Percentiles rank a stretch among this genome's conserved stretches.
phyloP scores from a whole-genome alignment of 2,113 vertebrate genomes.

The Oenanthe oenanthe region DNA sequence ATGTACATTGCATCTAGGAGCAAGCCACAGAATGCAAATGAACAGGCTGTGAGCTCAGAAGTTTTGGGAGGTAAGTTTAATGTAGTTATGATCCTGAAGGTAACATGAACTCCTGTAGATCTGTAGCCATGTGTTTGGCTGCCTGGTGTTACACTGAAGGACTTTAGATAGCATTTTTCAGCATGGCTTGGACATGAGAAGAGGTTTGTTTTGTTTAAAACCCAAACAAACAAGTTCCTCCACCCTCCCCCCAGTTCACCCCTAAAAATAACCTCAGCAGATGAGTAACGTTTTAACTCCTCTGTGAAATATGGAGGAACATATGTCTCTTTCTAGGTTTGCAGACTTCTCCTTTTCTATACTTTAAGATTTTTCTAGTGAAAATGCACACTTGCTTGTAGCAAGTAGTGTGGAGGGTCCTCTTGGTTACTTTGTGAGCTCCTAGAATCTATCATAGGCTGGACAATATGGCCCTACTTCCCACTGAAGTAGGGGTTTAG shows the following conservation, averaged over 20 bases:
- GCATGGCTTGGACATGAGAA: background rate
- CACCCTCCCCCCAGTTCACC: rapidly evolving
- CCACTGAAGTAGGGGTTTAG: background rate
- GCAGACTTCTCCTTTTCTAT: background rate
- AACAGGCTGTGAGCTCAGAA: background rate
- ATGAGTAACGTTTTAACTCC: background rate
- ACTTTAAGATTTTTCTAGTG: background rate
- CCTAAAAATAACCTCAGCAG: background rate
- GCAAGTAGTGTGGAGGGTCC: background rate
- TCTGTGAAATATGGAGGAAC: background rate
- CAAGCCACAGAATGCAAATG: conserved; percentile 42
- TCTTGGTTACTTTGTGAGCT: background rate
- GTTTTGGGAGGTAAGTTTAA: conserved; percentile 22
- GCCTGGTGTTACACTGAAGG: background rate
- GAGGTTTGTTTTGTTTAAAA: background rate
- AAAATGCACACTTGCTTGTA: background rate
- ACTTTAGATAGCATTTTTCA: background rate
- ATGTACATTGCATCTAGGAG: conserved; percentile 77
- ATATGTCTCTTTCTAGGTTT: background rate
- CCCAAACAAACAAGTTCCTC: background rate
- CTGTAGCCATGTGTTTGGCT: background rate
- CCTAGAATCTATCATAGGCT: background rate
- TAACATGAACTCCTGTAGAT: background rate
- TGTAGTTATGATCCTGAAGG: background rate
- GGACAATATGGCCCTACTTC: background rate